Evolutionary conservation across 2,113 vertebrate species (phyloP).

Genomic region (Sphyrna mokarran): DNA sequence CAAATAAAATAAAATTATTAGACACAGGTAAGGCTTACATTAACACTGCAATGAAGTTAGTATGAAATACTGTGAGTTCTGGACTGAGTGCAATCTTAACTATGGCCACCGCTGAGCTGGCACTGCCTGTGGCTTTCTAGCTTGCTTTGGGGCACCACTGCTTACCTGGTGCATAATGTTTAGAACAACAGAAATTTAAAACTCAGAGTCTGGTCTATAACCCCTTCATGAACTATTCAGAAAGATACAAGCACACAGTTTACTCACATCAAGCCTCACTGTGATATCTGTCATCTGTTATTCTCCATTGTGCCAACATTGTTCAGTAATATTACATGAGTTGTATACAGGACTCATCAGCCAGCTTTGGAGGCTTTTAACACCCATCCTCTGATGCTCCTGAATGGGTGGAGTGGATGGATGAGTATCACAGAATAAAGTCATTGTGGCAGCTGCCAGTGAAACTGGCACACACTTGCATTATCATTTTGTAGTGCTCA

Average conservation of each 20-base stretch:
- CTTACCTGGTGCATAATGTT: background rate
- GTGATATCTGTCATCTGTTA: background rate
- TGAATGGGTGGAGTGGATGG: background rate
- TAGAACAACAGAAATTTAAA: background rate
- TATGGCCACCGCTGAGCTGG: too few species aligned
- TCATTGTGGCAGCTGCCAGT: background rate
- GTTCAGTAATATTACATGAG: background rate
- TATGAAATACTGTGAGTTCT: too few species aligned
- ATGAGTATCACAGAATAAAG: background rate
- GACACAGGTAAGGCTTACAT: too few species aligned
- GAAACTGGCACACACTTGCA: background rate
- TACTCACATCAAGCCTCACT: background rate
- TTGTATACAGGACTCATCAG: background rate
- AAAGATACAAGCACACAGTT: too few species aligned
- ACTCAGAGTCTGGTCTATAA: background rate
- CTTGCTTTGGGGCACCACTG: background rate
- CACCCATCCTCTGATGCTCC: background rate
- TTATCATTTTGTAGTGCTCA: background rate
- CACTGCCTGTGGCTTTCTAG: too few species aligned
- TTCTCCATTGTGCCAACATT: background rate
- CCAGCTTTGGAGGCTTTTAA: background rate
- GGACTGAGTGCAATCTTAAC: too few species aligned
- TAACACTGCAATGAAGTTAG: too few species aligned
- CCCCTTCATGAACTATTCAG: too few species aligned
- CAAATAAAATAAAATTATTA: too few species aligned